Conservation (phyloP, 2,888 invertebrate genomes). For the Drosophila suboccidentalis region DNA sequence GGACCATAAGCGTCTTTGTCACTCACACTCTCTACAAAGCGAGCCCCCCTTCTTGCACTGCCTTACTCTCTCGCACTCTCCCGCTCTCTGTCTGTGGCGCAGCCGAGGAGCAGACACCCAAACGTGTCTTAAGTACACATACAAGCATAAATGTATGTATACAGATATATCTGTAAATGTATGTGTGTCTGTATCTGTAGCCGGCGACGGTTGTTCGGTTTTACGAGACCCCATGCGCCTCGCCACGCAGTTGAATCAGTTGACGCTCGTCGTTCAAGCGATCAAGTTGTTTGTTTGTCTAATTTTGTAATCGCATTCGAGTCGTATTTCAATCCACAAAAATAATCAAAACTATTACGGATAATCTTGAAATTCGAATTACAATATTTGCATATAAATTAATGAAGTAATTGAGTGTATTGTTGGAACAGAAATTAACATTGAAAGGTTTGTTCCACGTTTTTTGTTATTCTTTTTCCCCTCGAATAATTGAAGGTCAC, state of each 20-base stretch:
- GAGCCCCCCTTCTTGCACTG: constrained; percentile 15
- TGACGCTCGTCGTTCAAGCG: constrained; percentile 70
- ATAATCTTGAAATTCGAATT: not conserved
- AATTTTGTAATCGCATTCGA: constrained; percentile 13
- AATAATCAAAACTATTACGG: constrained; percentile 12
- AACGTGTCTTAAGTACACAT: constrained; percentile 26
- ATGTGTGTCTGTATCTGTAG: constrained; percentile 18
- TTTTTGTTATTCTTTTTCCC: constrained; percentile 25
- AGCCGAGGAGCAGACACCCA: constrained; percentile 18
- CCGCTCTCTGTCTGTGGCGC: constrained; percentile 33
- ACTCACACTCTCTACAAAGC: constrained; percentile 9
- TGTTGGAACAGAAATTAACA: not conserved
- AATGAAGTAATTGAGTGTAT: constrained; percentile 9
- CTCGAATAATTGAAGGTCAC: constrained; percentile 56
- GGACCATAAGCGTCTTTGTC: constrained; percentile 19
- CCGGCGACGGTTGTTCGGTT: constrained; percentile 30
- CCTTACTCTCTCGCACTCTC: constrained; percentile 18
- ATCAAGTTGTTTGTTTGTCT: constrained; percentile 69
- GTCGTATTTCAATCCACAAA: constrained; percentile 9
- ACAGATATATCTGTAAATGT: constrained; percentile 11
- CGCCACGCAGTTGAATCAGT: constrained; percentile 69
- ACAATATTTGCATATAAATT: not conserved
- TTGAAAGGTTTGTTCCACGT: constrained; percentile 60
- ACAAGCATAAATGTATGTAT: not conserved
- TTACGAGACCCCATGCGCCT: constrained; percentile 60